Percentiles rank a stretch among this genome's conserved stretches.
These are phyloP conservation scores for Bicyclus anynana DNA, from an alignment of 1,140 invertebrate species.

Conservation along the genomic window DNA sequence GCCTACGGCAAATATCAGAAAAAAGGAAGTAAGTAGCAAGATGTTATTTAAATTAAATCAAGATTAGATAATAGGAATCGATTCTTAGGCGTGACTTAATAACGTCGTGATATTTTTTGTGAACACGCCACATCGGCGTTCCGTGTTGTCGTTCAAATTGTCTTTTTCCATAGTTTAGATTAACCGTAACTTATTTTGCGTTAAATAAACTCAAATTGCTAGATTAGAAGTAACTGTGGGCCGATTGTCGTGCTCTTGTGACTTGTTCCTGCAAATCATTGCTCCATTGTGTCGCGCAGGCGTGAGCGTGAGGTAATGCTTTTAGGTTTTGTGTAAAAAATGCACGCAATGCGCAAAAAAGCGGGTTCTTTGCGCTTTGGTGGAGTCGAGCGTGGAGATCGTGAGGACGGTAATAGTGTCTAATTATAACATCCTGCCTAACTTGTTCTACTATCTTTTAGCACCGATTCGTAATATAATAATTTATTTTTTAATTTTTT, in stretches of 20 bases:
- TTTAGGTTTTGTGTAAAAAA: neutral
- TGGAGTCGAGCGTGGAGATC: neutral
- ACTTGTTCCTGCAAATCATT: constrained; percentile 7
- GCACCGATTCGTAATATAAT: too few relatives aligned
- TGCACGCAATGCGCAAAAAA: neutral
- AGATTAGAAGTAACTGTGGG: neutral
- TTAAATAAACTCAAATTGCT: constrained; percentile 1
- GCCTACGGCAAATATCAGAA: too few relatives aligned
- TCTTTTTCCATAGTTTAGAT: neutral
- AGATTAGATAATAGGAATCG: neutral
- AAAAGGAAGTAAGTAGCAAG: too few relatives aligned
- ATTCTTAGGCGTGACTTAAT: neutral
- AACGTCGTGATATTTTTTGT: neutral
- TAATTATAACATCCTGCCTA: neutral
- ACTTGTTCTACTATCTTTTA: neutral
- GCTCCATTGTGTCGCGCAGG: constrained; percentile 3
- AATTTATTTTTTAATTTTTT: too few relatives aligned
- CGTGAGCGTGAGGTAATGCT: constrained; percentile 5
- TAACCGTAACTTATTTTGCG: constrained; percentile 1
- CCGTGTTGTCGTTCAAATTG: neutral
- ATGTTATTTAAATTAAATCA: too few relatives aligned
- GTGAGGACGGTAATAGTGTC: neutral
- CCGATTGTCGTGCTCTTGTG: neutral
- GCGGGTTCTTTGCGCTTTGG: neutral
- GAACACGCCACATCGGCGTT: neutral